Conservation (phyloP, 2,113 vertebrate species). For the Esox niger region DNA sequence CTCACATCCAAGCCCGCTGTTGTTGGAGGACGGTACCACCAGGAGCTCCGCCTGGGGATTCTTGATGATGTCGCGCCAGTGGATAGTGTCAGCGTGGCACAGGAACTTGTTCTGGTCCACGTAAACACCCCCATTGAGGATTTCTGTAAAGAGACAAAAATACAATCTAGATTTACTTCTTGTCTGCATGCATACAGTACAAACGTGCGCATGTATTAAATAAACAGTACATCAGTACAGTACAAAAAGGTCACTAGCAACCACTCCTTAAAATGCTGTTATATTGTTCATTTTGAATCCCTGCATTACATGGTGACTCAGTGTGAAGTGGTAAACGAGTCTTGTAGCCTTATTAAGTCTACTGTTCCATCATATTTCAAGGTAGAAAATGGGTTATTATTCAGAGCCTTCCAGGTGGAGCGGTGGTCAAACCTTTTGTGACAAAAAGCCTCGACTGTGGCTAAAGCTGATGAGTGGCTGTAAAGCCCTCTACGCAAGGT, state of each 20-base stretch:
- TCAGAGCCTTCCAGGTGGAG: no score
- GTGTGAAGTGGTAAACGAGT: no score
- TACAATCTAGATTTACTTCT: not conserved
- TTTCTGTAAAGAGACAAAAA: constrained; percentile 74
- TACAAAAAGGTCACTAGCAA: not conserved
- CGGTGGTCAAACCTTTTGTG: no score
- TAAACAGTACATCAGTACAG: not conserved
- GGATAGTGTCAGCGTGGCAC: constrained; percentile 93
- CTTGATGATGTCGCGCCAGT: constrained; percentile 94
- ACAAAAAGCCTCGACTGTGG: no score
- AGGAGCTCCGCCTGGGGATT: constrained; percentile 90
- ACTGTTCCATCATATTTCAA: no score
- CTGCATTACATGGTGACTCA: no score
- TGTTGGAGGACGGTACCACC: constrained; percentile 89
- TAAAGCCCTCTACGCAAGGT: no score
- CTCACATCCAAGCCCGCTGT: constrained; percentile 92
- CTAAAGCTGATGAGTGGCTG: no score
- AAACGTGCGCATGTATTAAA: not conserved
- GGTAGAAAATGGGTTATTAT: no score
- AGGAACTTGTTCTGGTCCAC: constrained; percentile 97
- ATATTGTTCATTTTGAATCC: no score
- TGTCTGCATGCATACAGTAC: not conserved
- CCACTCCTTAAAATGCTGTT: not conserved
- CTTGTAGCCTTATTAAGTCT: no score
- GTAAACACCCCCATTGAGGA: constrained; percentile 92